Evolutionary conservation across 2,113 vertebrate species (phyloP), one percentile per base, ranked within the genome.

Genomic region (Mustela lutreola): DNA sequence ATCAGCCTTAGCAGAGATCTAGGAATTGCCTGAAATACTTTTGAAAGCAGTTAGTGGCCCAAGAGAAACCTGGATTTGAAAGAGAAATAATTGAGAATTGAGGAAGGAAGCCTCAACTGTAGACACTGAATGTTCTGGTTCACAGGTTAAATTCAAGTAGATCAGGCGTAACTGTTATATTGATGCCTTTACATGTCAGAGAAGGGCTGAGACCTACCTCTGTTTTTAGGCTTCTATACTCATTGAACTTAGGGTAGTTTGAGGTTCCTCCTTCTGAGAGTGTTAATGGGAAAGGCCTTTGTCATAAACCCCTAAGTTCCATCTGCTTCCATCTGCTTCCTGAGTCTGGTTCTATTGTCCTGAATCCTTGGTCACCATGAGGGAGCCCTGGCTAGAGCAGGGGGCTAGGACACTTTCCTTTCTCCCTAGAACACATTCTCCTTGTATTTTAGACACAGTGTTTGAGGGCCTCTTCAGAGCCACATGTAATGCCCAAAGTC

Each of bases 1-100:
- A 16, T 91, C 28, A 84, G 26, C 33, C 26, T 85, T 85, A 39
- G 28, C 50, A 45, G 56, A 89, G 92, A 53, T 81, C 48, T 65
- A 67, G 45, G 5, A 85, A 91, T 75, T 91, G 31, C 53, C 39
- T 82, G 71, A 91, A 83, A 94, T 91, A 80, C 5, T 91, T 89
- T 89, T 92, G 71, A 92, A 85, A 95, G 28, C 22, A 33, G 33
- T 58, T 83, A 58, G 60, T 91, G 33, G 7, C 33, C 7, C 28
- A 33, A 65, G 31, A 80, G 91, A 94, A 82, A 50, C 33, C 53
- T 84, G 70, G 22, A 67, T 94, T 94, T 92, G 63, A 89, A 91
- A 83, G 50, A 75, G 48, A 26, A 79, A 42, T 83, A 65, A 65
- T 45, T 93, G 91, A 80, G 70, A 88, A 81, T 60, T 84, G 53